Evolutionary conservation across 2,888 invertebrate genomes (phyloP).

Genomic region (Strigamia transsilvanica): DNA sequence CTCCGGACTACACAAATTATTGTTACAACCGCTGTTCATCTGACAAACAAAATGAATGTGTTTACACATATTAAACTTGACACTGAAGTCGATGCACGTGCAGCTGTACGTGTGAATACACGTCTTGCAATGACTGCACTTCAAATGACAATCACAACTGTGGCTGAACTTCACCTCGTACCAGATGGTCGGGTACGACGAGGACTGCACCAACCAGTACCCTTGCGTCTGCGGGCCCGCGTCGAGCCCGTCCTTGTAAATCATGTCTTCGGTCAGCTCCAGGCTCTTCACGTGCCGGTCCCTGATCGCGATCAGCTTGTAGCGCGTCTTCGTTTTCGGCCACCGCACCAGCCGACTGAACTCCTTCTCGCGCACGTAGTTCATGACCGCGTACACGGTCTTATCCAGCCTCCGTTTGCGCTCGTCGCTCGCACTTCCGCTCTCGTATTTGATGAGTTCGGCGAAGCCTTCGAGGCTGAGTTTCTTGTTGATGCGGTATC

Average conservation of each 20-base stretch:
- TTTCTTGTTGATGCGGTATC: conserved; percentile 53
- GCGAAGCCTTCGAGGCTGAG: conserved; percentile 54
- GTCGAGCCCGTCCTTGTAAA: background rate
- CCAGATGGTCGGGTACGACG: background rate
- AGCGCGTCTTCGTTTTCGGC: background rate
- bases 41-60: conserved; percentile 43
- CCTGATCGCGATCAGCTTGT: conserved; percentile 17
- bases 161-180: conserved; percentile 9
- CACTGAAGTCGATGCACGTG: conserved; percentile 10
- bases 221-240: background rate
- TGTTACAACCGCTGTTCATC: background rate
- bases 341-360: background rate
- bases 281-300: conserved; percentile 7
- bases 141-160: background rate
- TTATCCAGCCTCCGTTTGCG: background rate
- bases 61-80: conserved; percentile 50
- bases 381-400: background rate
- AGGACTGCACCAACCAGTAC: conserved; percentile 23
- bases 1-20: background rate
- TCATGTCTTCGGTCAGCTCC: conserved; percentile 5
- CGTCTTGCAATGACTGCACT: background rate
- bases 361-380: conserved; percentile 1
- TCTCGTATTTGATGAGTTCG: background rate
- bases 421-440: background rate
- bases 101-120: conserved; percentile 32